Evolutionary conservation across 2,113 vertebrate species (phyloP).

Genomic region (Anhinga rufa): DNA sequence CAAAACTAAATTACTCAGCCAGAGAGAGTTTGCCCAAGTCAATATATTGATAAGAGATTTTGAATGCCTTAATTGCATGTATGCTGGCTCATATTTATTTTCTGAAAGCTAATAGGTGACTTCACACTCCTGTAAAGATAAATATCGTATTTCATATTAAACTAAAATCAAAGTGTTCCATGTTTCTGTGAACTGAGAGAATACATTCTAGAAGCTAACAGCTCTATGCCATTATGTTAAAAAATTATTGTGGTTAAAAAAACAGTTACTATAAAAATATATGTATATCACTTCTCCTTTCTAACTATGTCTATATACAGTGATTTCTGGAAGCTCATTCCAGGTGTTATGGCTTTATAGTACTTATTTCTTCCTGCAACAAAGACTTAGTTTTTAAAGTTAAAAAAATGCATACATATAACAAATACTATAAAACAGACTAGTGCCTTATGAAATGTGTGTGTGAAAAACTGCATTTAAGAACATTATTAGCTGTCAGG

Average conservation of each 20-base stretch:
- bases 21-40: background rate
- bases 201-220: background rate
- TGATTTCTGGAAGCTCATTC: background rate
- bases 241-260: background rate
- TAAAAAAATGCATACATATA: background rate
- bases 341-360: background rate
- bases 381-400: background rate
- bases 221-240: background rate
- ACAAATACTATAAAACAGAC: background rate
- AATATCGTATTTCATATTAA: background rate
- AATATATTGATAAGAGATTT: constrained; percentile 3
- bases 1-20: constrained; percentile 17
- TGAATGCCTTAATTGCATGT: background rate
- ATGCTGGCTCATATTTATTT: background rate
- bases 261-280: background rate
- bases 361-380: background rate
- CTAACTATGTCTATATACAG: background rate
- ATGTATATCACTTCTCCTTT: background rate
- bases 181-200: background rate
- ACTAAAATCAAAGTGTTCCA: background rate
- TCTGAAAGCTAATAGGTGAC: background rate
- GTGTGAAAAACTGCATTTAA: background rate
- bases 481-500: background rate
- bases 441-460: background rate
- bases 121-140: background rate